phyloP scores from a whole-genome alignment of 1,140 invertebrate species.

The Palaemon carinicauda region DNA sequence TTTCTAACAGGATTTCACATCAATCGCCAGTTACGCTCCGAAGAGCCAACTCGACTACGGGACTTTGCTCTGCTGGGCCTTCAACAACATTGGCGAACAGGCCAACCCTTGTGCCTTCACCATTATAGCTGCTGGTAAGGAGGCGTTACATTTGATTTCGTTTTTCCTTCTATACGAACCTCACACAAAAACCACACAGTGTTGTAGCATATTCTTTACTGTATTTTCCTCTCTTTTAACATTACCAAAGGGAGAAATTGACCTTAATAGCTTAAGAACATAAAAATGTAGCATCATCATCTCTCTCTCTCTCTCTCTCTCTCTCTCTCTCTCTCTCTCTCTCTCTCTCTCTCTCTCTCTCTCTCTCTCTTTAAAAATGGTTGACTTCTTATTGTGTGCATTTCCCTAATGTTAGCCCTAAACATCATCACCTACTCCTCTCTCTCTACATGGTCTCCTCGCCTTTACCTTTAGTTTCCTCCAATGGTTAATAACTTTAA shows the following conservation, averaged over 20 bases:
- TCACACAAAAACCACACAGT: too few species aligned
- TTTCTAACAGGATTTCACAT: slow-evolving; percentile 27
- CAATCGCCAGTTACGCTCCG: slow-evolving; percentile 76
- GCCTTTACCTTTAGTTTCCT: not conserved
- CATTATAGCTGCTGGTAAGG: slow-evolving; percentile 73
- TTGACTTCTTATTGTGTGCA: not conserved
- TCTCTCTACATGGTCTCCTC: not conserved
- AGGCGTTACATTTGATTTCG: not conserved
- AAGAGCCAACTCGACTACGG: slow-evolving; percentile 80
- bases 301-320: not conserved
- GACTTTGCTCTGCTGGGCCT: slow-evolving; percentile 71
- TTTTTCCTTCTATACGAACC: not conserved
- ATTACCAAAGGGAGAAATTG: too few species aligned
- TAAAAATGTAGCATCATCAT: too few species aligned
- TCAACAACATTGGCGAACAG: slow-evolving; percentile 75
- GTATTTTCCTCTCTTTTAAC: too few species aligned
- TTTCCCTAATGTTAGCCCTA: not conserved
- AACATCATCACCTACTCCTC: not conserved
- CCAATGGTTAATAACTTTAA: not conserved
- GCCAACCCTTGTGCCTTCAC: slow-evolving; percentile 74
- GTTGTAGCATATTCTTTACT: too few species aligned
- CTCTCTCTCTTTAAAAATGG: not conserved
- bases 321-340: not conserved
- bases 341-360: not conserved
- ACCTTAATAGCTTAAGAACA: too few species aligned